Evolutionary conservation across 2,797 vertebrate genomes (phyloP), one percentile per base, ranked within the genome.

Genomic region (Alfaro cultratus): DNA sequence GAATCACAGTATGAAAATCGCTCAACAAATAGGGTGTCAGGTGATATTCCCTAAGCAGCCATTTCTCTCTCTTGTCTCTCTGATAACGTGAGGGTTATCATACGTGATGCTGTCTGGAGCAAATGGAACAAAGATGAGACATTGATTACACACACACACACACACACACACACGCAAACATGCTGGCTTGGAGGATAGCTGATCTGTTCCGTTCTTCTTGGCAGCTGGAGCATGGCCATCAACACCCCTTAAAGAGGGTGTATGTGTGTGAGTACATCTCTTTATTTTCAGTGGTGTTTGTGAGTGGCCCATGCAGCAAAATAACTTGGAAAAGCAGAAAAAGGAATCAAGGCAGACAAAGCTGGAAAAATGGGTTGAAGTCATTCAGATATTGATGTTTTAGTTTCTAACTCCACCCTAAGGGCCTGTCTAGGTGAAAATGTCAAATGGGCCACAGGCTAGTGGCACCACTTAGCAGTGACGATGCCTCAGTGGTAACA

Each of bases 51-150:
- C 93, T n/a, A 18, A 86, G 86, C 83, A 86, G 70, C 88, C 79
- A 78, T 72, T 77, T 78, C 76, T 83, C 75, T 85, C 86, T 60
- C 78, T 34, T 64, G 78, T 79, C 75, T 78, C 73, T 70, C 87
- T 80, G 91, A 93, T 94, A 93, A 81, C 88, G 49, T 74, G 78
- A 83, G 85, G 92, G 90, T 93, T 93, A 93, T 94, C 94, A 89
- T 89, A 93, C 80, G 67, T 88, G 87, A 73, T 46, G 86, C 88
- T 87, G 89, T 92, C 91, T 93, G 83, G 83, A 91, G 89, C 88
- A 91, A 93, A 92, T 92, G 87, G 91, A 92, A 92, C 91, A 91
- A 85, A 94, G 94, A 94, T 93, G 92, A 91, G 84, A 88, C 92
- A 90, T 91, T 57, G 92, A 94, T 95, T 92, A 86, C 85, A 84